Conservation (phyloP, 2,888 invertebrate species). For the Orchesellides sinensis region DNA sequence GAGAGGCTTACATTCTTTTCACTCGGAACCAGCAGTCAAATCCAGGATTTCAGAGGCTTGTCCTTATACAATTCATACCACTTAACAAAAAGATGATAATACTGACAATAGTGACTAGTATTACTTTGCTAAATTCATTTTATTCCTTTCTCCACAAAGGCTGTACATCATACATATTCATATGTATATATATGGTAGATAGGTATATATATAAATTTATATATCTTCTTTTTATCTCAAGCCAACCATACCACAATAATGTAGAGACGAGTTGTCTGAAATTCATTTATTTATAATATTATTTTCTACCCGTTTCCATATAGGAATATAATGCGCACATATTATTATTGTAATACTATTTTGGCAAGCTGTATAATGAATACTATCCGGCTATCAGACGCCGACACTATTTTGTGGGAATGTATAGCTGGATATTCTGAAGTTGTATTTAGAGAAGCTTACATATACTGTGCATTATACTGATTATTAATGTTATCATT, state of each 20-base stretch:
- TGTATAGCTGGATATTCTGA: neutral
- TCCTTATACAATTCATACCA: neutral
- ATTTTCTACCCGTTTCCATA: neutral
- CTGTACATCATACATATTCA: neutral
- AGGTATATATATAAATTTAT: too few relatives aligned
- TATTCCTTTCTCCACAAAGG: neutral
- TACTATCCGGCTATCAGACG: neutral
- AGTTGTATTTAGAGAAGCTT: neutral
- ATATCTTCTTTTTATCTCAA: neutral
- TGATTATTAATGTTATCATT: constrained; percentile 19
- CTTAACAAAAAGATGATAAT: constrained; percentile 5
- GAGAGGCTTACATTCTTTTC: constrained; percentile 26
- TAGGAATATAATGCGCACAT: neutral
- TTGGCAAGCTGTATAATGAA: neutral
- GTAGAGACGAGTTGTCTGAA: neutral
- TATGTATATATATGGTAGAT: neutral
- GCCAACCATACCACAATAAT: neutral
- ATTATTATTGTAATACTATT: neutral
- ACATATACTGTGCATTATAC: neutral
- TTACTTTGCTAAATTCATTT: neutral
- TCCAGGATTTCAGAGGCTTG: constrained; percentile 20
- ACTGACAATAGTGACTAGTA: neutral
- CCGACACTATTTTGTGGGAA: too few relatives aligned
- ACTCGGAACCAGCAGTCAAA: constrained; percentile 11
- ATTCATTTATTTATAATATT: neutral